Conservation (phyloP, 2,888 invertebrate genomes). For the Hydraecia micacea region DNA sequence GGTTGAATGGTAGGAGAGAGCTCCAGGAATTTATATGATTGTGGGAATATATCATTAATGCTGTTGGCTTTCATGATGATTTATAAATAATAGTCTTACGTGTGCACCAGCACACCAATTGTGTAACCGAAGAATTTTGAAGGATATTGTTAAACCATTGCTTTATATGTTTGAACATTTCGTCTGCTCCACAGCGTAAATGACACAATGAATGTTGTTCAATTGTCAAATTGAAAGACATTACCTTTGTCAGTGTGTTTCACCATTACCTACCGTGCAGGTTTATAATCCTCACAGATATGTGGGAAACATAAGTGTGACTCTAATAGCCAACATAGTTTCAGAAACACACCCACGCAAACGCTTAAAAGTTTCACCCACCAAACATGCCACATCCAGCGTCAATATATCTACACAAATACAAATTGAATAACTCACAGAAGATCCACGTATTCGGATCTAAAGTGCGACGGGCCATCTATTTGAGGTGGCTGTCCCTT, state of each 20-base stretch:
- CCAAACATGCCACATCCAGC: conserved; percentile 63
- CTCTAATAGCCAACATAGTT: neutral
- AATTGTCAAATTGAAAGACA: neutral
- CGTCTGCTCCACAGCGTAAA: neutral
- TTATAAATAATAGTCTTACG: neutral
- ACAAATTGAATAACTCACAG: conserved; percentile 89
- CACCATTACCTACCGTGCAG: neutral
- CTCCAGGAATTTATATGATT: conserved; percentile 8
- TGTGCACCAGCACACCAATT: neutral
- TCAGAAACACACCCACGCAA: neutral
- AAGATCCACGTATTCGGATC: conserved; percentile 86
- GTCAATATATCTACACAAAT: conserved; percentile 69
- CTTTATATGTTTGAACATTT: neutral
- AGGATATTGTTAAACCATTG: neutral
- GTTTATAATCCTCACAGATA: neutral
- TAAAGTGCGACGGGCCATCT: conserved; percentile 85
- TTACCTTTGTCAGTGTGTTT: neutral
- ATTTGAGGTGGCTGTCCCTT: conserved; percentile 85
- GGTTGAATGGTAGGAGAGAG: neutral
- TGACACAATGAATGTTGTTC: neutral
- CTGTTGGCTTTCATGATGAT: neutral
- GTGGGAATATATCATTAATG: neutral
- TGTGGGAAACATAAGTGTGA: neutral
- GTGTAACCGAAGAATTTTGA: neutral
- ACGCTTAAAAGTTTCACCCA: neutral